phyloP scores from a whole-genome alignment of 2,113 vertebrate species.

The Podilymbus podiceps region DNA sequence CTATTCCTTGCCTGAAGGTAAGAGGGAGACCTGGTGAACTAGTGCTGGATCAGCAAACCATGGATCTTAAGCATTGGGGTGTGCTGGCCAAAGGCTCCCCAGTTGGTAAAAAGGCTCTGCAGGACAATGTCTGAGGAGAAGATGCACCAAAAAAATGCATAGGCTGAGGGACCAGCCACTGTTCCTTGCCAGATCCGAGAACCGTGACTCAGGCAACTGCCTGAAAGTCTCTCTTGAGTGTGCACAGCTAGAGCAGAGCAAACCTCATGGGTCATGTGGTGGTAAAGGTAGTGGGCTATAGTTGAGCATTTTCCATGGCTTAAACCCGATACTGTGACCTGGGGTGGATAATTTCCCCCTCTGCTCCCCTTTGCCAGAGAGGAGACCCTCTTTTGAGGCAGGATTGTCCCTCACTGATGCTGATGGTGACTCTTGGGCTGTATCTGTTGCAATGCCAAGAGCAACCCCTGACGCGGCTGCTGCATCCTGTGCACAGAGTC shows the following conservation, averaged over 20 bases:
- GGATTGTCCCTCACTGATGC: neutral
- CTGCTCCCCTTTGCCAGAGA: neutral
- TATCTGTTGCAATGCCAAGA: neutral
- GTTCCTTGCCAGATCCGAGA: neutral
- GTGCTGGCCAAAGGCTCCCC: neutral
- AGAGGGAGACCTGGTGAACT: neutral
- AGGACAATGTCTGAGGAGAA: neutral
- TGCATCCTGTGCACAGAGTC: neutral
- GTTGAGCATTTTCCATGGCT: neutral
- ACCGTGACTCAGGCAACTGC: too few species aligned
- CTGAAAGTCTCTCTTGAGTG: neutral
- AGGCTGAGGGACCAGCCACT: neutral
- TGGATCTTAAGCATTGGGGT: neutral
- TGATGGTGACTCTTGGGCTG: rapidly evolving
- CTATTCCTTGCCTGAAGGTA: neutral
- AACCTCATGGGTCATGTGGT: neutral
- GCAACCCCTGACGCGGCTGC: neutral
- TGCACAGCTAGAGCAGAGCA: neutral
- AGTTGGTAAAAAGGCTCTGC: neutral
- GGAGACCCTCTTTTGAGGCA: neutral
- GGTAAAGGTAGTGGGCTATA: neutral
- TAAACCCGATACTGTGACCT: neutral
- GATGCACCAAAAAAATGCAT: neutral
- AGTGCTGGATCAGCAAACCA: neutral
- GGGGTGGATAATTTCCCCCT: neutral